Evolutionary conservation across 2,113 vertebrate genomes (phyloP), one percentile per base, ranked within the genome.

Genomic region (Gorsachius goisagi): DNA sequence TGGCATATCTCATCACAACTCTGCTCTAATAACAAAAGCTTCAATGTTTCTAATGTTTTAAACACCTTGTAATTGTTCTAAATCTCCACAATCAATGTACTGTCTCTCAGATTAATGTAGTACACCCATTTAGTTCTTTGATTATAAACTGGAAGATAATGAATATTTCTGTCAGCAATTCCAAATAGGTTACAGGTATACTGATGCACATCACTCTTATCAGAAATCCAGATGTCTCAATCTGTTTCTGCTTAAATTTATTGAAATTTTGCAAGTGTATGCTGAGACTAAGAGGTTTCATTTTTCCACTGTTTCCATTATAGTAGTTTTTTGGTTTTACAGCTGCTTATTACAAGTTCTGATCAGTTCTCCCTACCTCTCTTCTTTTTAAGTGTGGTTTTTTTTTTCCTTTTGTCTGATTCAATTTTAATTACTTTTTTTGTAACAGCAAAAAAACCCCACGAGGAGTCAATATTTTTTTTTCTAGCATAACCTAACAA

Each of bases 141-240:
- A 74, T 88, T 93, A 84, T 80, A 85, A 95, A 95, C 24, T 49
- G 50, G 23, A 92, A 88, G 37, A 72, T n/a, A 91, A 86, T 89
- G 53, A 77, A 86, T 77, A 88, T 49, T 86, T 19, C 59, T 66
- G 64, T 37, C 81, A 94, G 72, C 39, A 89, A 60, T 59, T 95
- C n/a, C 39, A 81, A 91, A 84, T 32, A 82, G 27, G 22, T 75
- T 73, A 23, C 17, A 85, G n/a, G 15, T 44, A 88, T 52, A 44
- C 3, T 53, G 18, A 53, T 49, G 8, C 47, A 72, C 8, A 37
- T 24, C 30, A 32, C 15, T 59, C 23, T 52, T 24, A 58, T 64
- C 7, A 87, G 41, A 59, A 86, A 93, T 59, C 17, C 32, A 58
- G 77, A 59, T 21, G 5, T 82, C 30, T 67, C 2, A 0, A 68